Evolutionary conservation across 2,888 invertebrate species (phyloP), one percentile per base, ranked within the genome.

Genomic region (Drosophila emarginata): DNA sequence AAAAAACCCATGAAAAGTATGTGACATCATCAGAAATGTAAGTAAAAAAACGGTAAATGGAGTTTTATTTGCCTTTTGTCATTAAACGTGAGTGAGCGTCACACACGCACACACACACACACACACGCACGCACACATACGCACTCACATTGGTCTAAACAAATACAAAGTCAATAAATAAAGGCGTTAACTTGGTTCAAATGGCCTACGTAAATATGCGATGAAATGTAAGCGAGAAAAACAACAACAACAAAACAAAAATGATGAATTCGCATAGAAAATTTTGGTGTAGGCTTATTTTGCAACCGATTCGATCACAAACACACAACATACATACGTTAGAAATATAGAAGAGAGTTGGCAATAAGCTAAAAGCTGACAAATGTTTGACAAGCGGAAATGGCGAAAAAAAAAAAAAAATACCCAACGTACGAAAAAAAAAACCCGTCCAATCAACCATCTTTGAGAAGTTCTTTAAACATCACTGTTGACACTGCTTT

Each of bases 331-430:
- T 58, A 61, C 40, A 58, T 26, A 45, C 26, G n/a, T 32, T 32
- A 32, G 32, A 32, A 32, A 2, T 32, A 9, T 32, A 9, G 32
- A 52, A 64, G 54, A 61, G 64, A 67, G 72, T 81, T 81, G 81
- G 82, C 69, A 79, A 84, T 81, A 85, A 87, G 87, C 81, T 87
- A 82, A 82, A 85, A 82, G 81, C 85, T 82, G 75, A 82, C 82
- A 81, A 87, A 82, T 84, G 87, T 82, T 81, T 82, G 81, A 82
- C 81, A 82, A 87, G 85, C 81, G 81, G 81, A 82, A 82, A 84
- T 87, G 77, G 78, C 73, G 57, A 71, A 32, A 26, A 57, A 39
- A 78, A 71, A 65, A 52, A 71, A 32, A 26, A 57, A 39, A 78
- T 69, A 65, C 63, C 73, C 4, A 26, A 37, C 64, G 68, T 15